Conservation (phyloP, 1,140 invertebrate species). For the Rhyacophila brunnea region DNA sequence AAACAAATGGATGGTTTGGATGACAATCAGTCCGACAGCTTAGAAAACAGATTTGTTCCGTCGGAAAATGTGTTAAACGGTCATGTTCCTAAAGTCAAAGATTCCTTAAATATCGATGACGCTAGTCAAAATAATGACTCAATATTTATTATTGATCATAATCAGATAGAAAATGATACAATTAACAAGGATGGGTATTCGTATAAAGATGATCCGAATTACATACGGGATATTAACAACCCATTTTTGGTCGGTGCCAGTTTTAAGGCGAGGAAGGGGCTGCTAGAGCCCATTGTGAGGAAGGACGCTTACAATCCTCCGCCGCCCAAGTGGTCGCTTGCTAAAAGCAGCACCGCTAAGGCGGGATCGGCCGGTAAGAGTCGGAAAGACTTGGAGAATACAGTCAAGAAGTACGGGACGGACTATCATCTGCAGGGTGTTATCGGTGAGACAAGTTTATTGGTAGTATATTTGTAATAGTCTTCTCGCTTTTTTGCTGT, state of each 20-base stretch:
- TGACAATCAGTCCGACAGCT: constrained; percentile 25
- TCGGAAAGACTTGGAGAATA: neutral
- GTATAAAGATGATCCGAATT: constrained; percentile 33
- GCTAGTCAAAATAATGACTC: neutral
- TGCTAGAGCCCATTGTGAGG: constrained; percentile 50
- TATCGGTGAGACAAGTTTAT: constrained; percentile 28
- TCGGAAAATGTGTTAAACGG: constrained; percentile 3
- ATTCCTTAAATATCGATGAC: no score
- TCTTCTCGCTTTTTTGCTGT: no score
- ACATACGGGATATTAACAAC: constrained; percentile 34
- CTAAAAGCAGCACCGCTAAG: constrained; percentile 38
- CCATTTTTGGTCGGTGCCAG: constrained; percentile 34
- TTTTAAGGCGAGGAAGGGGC: constrained; percentile 43
- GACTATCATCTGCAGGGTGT: constrained; percentile 33
- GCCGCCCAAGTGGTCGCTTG: constrained; percentile 48
- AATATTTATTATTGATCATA: constrained; percentile 6
- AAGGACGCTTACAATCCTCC: constrained; percentile 38
- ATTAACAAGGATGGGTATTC: constrained; percentile 11
- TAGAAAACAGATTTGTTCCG: constrained; percentile 32
- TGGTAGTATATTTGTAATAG: no score
- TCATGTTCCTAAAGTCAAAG: neutral
- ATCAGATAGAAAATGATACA: neutral
- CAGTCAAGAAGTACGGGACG: constrained; percentile 7
- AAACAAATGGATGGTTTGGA: neutral
- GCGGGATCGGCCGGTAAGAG: constrained; percentile 1